These are phyloP conservation scores for Nothoprocta perdicaria DNA, from an alignment of 2,113 vertebrate genomes.

Conservation along the genomic window DNA sequence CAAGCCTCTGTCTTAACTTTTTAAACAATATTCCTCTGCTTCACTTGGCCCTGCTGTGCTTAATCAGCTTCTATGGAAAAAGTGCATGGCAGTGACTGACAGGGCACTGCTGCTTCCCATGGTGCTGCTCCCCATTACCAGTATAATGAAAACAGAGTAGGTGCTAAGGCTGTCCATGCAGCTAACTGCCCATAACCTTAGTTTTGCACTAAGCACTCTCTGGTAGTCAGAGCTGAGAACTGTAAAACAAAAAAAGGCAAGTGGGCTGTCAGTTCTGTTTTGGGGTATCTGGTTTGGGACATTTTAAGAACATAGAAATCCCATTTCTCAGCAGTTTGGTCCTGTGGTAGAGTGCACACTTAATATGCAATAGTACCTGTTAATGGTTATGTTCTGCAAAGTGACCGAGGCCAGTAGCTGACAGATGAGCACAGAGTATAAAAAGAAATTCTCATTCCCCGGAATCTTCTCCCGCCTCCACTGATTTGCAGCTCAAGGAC, in stretches of 20 bases:
- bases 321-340: neutral
- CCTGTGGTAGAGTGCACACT: neutral
- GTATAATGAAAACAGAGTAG: neutral
- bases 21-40: neutral
- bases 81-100: neutral
- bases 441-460: neutral
- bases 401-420: neutral
- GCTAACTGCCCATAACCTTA: neutral
- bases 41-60: fast-evolving
- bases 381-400: neutral
- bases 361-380: neutral
- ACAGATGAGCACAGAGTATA: neutral
- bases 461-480: neutral
- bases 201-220: neutral
- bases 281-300: neutral
- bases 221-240: neutral
- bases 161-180: neutral
- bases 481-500: neutral
- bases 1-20: neutral
- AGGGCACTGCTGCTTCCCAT: neutral
- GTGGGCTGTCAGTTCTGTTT: neutral
- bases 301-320: neutral
- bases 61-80: neutral
- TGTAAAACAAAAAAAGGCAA: neutral
- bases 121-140: neutral